These are phyloP conservation scores for Cantharis rufa DNA, from an alignment of 2,888 invertebrate genomes.

Conservation along the genomic window DNA sequence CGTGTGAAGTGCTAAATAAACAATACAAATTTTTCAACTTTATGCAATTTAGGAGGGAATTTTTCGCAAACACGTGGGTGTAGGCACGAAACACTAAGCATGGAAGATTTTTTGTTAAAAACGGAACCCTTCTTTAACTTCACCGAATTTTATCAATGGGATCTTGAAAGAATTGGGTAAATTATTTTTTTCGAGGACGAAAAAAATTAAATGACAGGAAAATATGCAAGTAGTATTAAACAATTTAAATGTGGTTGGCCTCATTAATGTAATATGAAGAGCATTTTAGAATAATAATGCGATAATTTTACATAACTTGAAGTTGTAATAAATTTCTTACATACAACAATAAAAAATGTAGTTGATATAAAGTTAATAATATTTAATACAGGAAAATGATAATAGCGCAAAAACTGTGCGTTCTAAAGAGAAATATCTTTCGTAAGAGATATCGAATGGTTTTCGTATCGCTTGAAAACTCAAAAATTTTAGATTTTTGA, in stretches of 20 bases:
- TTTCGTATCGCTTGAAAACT: background rate
- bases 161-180: background rate
- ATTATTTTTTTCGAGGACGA: background rate
- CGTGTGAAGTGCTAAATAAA: background rate
- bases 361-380: background rate
- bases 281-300: background rate
- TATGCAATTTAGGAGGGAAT: background rate
- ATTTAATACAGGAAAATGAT: too few species aligned
- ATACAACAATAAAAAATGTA: background rate
- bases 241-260: background rate
- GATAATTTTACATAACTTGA: background rate
- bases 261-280: background rate
- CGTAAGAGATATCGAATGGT: too few species aligned
- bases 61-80: background rate
- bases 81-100: background rate
- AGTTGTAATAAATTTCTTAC: background rate
- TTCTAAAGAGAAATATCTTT: too few species aligned
- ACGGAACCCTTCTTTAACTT: background rate
- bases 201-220: background rate
- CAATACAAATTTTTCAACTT: background rate
- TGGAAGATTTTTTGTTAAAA: background rate
- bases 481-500: too few species aligned
- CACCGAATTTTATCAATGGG: background rate
- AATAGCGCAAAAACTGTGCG: too few species aligned
- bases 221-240: background rate